A percentile compares a stretch with the other conserved stretches of the same genome.
Evolutionary conservation across 2,888 invertebrate species (phyloP).

Genomic region (Lithophane socia): DNA sequence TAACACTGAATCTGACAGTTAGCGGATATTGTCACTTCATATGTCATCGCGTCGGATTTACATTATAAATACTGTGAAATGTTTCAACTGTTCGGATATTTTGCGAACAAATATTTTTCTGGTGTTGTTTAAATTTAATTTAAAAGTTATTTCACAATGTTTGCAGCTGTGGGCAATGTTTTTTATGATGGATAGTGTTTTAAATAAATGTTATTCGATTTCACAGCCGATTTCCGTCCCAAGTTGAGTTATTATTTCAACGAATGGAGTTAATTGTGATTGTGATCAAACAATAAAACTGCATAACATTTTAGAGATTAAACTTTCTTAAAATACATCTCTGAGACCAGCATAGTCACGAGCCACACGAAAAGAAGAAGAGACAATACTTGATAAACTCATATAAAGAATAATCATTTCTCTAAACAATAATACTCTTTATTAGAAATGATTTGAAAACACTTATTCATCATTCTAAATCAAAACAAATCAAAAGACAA

Average conservation of each 20-base stretch:
- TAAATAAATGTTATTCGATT: conserved; percentile 27
- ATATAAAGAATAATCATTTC: not conserved
- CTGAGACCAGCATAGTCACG: no score
- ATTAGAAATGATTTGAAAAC: not conserved
- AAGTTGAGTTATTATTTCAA: conserved; percentile 21
- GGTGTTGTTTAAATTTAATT: conserved; percentile 37
- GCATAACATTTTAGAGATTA: not conserved
- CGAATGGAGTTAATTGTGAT: not conserved
- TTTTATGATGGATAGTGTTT: conserved; percentile 28
- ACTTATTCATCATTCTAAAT: not conserved
- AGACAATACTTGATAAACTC: not conserved
- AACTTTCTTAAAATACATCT: no score
- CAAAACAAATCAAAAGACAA: conserved; percentile 28
- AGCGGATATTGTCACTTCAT: conserved; percentile 50
- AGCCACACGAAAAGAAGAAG: no score
- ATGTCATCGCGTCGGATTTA: conserved; percentile 48
- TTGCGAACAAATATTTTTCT: conserved; percentile 36
- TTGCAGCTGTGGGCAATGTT: conserved; percentile 1
- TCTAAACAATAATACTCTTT: not conserved
- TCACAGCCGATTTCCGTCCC: conserved; percentile 5
- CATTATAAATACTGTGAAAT: conserved; percentile 33
- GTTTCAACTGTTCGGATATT: conserved; percentile 29
- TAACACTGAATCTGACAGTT: conserved; percentile 31
- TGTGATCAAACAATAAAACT: not conserved
- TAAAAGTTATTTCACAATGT: conserved; percentile 32